phyloP scores from a whole-genome alignment of 2,888 invertebrate genomes.

The Beris morrisii region DNA sequence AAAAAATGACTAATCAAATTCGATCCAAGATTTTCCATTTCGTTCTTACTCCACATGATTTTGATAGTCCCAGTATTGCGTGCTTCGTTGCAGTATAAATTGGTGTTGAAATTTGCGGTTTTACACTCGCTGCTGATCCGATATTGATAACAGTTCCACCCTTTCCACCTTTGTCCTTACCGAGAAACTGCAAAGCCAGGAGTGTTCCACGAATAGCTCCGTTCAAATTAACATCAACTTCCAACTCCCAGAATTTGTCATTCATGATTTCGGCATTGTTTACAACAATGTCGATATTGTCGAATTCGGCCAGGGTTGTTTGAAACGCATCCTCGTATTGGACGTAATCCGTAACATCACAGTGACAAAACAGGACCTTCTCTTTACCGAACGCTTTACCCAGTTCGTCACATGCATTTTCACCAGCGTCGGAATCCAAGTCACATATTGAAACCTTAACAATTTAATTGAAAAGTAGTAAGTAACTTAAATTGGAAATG shows the following conservation, averaged over 20 bases:
- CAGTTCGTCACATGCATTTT: conserved; percentile 67
- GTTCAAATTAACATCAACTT: conserved; percentile 77
- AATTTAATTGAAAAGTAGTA: not conserved
- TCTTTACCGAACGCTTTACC: conserved; percentile 68
- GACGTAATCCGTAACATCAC: conserved; percentile 77
- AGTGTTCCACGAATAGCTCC: conserved; percentile 76
- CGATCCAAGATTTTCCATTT: not conserved
- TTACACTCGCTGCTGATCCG: conserved; percentile 70
- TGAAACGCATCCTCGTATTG: conserved; percentile 79
- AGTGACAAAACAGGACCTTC: conserved; percentile 70
- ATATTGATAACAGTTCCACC: conserved; percentile 78
- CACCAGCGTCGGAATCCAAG: conserved; percentile 70
- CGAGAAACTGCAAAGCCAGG: conserved; percentile 73
- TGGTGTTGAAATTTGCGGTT: conserved; percentile 72
- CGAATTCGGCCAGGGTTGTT: conserved; percentile 70
- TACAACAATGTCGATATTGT: conserved; percentile 74
- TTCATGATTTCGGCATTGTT: conserved; percentile 82
- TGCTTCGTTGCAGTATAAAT: conserved; percentile 79
- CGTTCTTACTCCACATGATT: conserved; percentile 68
- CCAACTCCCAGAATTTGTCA: conserved; percentile 73
- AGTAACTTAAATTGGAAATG: not conserved
- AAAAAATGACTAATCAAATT: not conserved
- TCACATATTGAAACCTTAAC: conserved; percentile 73
- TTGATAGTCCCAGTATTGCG: conserved; percentile 72
- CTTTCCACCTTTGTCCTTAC: conserved; percentile 72